Evolutionary conservation across 2,888 invertebrate species (phyloP).

Genomic region (Chamaedrilus cognettii): DNA sequence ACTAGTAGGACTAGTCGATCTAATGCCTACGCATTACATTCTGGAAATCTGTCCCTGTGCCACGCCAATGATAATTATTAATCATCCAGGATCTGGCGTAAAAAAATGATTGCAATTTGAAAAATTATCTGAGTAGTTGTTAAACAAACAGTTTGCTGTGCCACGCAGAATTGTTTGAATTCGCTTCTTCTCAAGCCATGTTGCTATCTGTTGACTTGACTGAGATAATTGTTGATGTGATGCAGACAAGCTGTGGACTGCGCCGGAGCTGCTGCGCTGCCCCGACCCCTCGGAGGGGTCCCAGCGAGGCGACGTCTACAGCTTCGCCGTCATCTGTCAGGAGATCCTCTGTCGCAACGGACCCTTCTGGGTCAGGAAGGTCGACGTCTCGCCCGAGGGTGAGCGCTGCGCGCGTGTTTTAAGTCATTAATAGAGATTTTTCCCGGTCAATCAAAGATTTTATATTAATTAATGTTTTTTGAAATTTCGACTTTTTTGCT

Average conservation of each 20-base stretch:
- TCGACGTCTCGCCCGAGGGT: conserved; percentile 52
- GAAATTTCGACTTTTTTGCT: too few species aligned
- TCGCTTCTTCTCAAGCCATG: not conserved
- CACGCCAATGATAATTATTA: too few species aligned
- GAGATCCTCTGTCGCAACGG: conserved; percentile 72
- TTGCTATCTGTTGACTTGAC: not conserved
- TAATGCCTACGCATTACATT: too few species aligned
- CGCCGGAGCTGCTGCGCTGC: conserved; percentile 75
- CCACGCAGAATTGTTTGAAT: not conserved
- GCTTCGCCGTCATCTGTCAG: conserved; percentile 87
- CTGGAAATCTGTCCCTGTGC: too few species aligned
- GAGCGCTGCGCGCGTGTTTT: conserved; percentile 27
- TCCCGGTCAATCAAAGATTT: too few species aligned
- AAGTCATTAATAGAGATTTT: too few species aligned
- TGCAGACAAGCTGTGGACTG: conserved; percentile 74
- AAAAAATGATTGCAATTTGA: too few species aligned
- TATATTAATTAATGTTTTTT: too few species aligned
- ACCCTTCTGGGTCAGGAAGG: conserved; percentile 49
- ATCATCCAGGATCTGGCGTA: too few species aligned
- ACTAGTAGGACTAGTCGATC: too few species aligned
- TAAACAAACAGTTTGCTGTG: not conserved
- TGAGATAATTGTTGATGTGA: not conserved
- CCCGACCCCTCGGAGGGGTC: conserved; percentile 47
- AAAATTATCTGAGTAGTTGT: too few species aligned
- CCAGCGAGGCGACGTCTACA: conserved; percentile 69